Conservation (phyloP, 2,113 vertebrate species). For the Scortum barcoo region DNA sequence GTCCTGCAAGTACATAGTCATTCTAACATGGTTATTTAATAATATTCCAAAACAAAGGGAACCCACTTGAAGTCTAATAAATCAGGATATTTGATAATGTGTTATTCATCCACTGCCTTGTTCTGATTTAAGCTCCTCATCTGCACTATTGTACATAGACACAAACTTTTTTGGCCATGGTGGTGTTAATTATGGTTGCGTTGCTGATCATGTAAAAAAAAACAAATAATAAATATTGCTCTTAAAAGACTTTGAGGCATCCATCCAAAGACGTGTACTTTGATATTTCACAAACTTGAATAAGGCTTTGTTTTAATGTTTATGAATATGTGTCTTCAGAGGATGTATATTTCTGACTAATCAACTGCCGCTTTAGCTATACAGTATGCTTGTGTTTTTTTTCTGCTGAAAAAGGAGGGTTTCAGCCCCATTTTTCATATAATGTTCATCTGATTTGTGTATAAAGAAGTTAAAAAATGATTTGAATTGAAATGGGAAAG, state of each 20-base stretch:
- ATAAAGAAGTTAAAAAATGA: constrained; percentile 71
- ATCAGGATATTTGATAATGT: constrained; percentile 57
- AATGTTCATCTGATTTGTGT: constrained; percentile 75
- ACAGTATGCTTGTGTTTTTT: constrained; percentile 75
- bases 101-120: constrained; percentile 74
- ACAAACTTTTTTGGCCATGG: constrained; percentile 68
- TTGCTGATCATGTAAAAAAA: constrained; percentile 64
- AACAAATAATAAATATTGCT: constrained; percentile 57
- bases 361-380: constrained; percentile 73
- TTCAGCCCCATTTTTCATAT: constrained; percentile 66
- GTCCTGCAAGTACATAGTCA: constrained; percentile 21
- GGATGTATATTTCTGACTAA: constrained; percentile 78
- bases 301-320: constrained; percentile 83
- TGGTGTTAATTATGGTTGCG: constrained; percentile 70
- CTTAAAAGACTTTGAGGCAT: constrained; percentile 75
- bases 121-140: constrained; percentile 71
- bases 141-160: constrained; percentile 85
- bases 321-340: constrained; percentile 68
- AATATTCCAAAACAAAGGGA: constrained; percentile 39
- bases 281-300: constrained; percentile 91
- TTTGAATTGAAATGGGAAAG: constrained; percentile 83
- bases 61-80: constrained; percentile 57
- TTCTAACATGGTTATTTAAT: constrained; percentile 31
- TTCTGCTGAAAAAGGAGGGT: constrained; percentile 71
- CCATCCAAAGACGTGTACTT: constrained; percentile 94